Percentiles rank a stretch among this genome's conserved stretches.
phyloP scores from a whole-genome alignment of 2,797 vertebrate species.

The Coccyzus lansbergi region DNA sequence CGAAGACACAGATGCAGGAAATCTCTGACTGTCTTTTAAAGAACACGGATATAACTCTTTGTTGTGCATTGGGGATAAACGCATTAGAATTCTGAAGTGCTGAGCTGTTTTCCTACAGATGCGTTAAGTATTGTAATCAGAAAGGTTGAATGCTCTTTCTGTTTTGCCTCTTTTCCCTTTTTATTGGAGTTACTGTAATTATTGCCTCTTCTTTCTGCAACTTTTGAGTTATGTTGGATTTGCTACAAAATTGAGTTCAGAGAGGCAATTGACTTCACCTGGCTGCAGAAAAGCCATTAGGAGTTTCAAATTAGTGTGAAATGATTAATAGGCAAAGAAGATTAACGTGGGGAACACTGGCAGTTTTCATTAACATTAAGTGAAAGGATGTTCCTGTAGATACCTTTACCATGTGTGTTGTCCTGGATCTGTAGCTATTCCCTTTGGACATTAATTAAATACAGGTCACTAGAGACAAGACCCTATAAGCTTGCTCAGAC shows the following conservation, averaged over 20 bases:
- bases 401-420: not conserved
- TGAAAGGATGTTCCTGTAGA: not conserved
- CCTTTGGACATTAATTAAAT: not conserved
- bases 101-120: not conserved
- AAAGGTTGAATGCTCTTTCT: not conserved
- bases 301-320: constrained; percentile 56
- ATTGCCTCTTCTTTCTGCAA: not conserved
- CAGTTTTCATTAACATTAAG: constrained; percentile 27
- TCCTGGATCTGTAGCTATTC: not conserved
- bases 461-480: not conserved
- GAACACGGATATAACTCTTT: not conserved
- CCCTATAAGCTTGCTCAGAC: not conserved
- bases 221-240: not conserved
- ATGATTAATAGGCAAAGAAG: constrained; percentile 47
- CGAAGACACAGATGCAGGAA: not conserved
- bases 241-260: constrained; percentile 4
- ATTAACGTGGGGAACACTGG: not conserved
- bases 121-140: rapidly evolving
- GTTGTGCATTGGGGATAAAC: not conserved
- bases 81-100: not conserved
- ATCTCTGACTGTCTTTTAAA: not conserved
- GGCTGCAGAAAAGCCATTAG: constrained; percentile 55
- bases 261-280: constrained; percentile 43
- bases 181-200: not conserved
- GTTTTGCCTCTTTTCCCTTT: not conserved